A percentile compares a stretch with the other conserved stretches of the same genome.
Conservation (phyloP, 2,797 vertebrate genomes). For the Octomys mimax region DNA sequence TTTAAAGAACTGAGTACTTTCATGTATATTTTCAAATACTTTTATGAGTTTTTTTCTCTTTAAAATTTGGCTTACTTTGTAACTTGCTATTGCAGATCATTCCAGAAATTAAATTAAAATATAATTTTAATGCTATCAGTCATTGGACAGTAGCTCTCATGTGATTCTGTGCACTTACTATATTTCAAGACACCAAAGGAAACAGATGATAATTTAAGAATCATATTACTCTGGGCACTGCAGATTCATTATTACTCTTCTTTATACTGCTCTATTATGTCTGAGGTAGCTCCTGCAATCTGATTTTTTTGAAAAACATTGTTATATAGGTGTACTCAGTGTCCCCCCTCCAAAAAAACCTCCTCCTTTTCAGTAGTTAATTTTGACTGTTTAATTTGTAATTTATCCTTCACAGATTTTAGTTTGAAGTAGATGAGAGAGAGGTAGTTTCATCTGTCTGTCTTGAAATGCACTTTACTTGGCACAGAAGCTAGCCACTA, state of each 20-base stretch:
- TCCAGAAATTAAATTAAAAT: slow-evolving; percentile 76
- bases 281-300: background rate
- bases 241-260: slow-evolving; percentile 31
- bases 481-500: slow-evolving; percentile 13
- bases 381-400: slow-evolving; percentile 42
- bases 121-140: slow-evolving; percentile 54
- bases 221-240: slow-evolving; percentile 40
- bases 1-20: background rate
- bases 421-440: slow-evolving; percentile 66
- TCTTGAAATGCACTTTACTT: slow-evolving; percentile 60
- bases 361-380: background rate
- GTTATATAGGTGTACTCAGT: slow-evolving; percentile 56
- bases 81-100: slow-evolving; percentile 59
- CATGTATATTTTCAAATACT: slow-evolving; percentile 27
- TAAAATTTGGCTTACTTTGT: slow-evolving; percentile 62
- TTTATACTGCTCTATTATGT: slow-evolving; percentile 23
- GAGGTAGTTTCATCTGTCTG: background rate
- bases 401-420: slow-evolving; percentile 45
- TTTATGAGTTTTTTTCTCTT: background rate
- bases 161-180: slow-evolving; percentile 18
- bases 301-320: slow-evolving; percentile 43
- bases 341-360: background rate
- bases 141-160: slow-evolving; percentile 20
- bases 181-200: slow-evolving; percentile 55
- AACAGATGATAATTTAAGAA: slow-evolving; percentile 66